phyloP scores from a whole-genome alignment of 2,888 invertebrate species.

The Dione juno region DNA sequence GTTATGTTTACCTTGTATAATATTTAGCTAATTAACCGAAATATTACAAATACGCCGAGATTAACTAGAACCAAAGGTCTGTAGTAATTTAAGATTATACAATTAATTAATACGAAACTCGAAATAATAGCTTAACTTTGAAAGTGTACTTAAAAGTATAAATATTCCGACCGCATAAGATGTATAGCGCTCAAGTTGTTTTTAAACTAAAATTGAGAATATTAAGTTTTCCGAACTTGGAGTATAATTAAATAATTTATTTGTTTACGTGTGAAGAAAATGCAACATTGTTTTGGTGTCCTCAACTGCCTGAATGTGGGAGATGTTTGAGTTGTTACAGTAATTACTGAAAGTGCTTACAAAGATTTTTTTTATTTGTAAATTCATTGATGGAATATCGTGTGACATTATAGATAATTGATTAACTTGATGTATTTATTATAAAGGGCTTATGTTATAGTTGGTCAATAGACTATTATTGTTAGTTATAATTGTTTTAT shows the following conservation, averaged over 20 bases:
- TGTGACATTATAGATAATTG: too few relatives aligned
- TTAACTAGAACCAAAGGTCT: not conserved
- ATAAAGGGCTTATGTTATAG: too few relatives aligned
- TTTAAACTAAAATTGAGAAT: constrained; percentile 25
- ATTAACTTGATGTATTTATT: too few relatives aligned
- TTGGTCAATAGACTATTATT: too few relatives aligned
- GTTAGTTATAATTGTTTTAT: too few relatives aligned
- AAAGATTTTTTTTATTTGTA: too few relatives aligned
- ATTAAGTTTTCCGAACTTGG: constrained; percentile 19
- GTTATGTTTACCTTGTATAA: not conserved
- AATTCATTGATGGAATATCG: too few relatives aligned
- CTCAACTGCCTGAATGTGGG: not conserved
- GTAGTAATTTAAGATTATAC: not conserved
- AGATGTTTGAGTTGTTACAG: not conserved
- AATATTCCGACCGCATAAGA: constrained; percentile 21
- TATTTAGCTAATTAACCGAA: not conserved
- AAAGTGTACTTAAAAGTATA: constrained; percentile 21
- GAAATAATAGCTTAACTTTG: constrained; percentile 21
- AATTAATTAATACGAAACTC: constrained; percentile 20
- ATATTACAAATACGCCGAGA: not conserved
- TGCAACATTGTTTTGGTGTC: constrained; percentile 1
- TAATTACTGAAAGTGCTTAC: not conserved
- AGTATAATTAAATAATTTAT: constrained; percentile 17
- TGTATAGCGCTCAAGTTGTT: constrained; percentile 20
- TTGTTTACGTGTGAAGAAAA: constrained; percentile 16